phyloP scores from a whole-genome alignment of 2,888 invertebrate species.

The Apoda limacodes region DNA sequence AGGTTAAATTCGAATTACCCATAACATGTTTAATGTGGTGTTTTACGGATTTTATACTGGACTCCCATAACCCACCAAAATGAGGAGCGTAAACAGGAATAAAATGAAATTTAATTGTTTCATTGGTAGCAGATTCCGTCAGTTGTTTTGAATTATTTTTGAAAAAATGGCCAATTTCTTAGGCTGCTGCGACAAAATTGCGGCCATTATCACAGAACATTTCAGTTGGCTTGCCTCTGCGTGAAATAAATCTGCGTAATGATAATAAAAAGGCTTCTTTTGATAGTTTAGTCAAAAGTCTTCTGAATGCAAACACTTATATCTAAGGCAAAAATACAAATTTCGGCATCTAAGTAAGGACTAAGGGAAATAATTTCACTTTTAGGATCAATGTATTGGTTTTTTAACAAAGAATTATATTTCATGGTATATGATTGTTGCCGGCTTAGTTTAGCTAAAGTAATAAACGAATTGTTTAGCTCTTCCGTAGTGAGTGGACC shows the following conservation, averaged over 20 bases:
- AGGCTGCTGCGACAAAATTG: constrained; percentile 3
- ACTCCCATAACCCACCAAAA: constrained; percentile 2
- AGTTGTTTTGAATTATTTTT: constrained; percentile 1
- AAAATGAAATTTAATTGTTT: constrained; percentile 4
- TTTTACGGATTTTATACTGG: constrained; percentile 1
- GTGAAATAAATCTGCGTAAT: constrained; percentile 4
- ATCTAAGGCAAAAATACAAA: constrained; percentile 1
- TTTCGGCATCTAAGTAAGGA: constrained; percentile 9
- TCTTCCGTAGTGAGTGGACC: too few species aligned
- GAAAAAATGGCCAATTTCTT: constrained; percentile 3
- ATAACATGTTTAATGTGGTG: constrained; percentile 1
- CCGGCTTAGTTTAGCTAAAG: too few species aligned
- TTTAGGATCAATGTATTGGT: neutral
- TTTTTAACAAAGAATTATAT: constrained; percentile 5
- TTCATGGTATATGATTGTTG: too few species aligned
- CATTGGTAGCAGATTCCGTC: constrained; percentile 1
- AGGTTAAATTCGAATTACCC: constrained; percentile 3
- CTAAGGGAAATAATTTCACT: neutral
- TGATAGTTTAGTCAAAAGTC: constrained; percentile 4
- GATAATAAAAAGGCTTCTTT: constrained; percentile 3
- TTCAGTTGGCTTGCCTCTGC: constrained; percentile 5
- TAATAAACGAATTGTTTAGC: too few species aligned
- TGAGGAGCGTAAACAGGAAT: constrained; percentile 2
- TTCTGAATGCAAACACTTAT: neutral
- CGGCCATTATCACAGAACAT: constrained; percentile 6